Conservation (phyloP, 2,113 vertebrate genomes). For the Argyrosomus japonicus region DNA sequence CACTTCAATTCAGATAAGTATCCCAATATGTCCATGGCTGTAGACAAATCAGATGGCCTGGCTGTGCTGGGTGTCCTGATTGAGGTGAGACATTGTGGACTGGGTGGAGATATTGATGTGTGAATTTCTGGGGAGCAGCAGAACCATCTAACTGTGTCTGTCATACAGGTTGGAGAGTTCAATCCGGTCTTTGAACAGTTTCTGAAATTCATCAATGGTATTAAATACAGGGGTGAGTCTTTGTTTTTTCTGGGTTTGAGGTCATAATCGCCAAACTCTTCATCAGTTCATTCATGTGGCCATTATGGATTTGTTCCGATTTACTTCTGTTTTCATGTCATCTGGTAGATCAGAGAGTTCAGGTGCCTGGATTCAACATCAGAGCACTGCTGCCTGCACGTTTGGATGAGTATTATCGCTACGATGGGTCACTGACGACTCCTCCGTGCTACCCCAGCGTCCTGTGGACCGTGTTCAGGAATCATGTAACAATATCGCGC, state of each 20-base stretch:
- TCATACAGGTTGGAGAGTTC: conserved; percentile 88
- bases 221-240: conserved; percentile 90
- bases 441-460: conserved; percentile 95
- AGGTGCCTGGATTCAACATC: conserved; percentile 89
- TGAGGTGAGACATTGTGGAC: conserved; percentile 85
- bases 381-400: conserved; percentile 86
- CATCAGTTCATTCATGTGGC: background rate
- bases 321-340: background rate
- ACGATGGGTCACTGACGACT: conserved; percentile 94
- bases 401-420: conserved; percentile 92
- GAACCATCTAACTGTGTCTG: conserved; percentile 20
- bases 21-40: conserved; percentile 83
- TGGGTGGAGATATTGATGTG: background rate
- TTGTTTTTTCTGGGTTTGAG: background rate
- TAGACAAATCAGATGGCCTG: conserved; percentile 90
- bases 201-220: conserved; percentile 86
- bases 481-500: conserved; percentile 87
- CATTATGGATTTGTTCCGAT: background rate
- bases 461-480: conserved; percentile 93
- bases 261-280: background rate
- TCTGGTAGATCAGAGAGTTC: conserved; percentile 85
- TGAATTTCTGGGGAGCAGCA: background rate
- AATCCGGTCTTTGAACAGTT: conserved; percentile 90
- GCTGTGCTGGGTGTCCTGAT: conserved; percentile 93
- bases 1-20: conserved; percentile 96